phyloP scores from a whole-genome alignment of 2,797 vertebrate genomes.

The Enteromius radiatus region DNA sequence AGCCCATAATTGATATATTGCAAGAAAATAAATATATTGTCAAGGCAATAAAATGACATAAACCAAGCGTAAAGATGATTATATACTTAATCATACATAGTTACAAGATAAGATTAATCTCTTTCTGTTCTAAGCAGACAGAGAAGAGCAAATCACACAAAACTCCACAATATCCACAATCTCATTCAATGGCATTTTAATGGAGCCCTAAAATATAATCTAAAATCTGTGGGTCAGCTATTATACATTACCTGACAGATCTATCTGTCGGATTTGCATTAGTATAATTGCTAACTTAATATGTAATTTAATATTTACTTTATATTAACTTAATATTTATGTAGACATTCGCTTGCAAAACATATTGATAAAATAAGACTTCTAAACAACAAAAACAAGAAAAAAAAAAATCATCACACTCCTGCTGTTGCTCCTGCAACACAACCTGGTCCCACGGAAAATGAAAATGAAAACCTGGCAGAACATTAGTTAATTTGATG shows the following conservation, averaged over 20 bases:
- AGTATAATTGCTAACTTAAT: background rate
- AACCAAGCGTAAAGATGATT: conserved; percentile 5
- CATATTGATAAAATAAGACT: too few relatives aligned
- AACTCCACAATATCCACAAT: background rate
- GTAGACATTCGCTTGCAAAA: too few relatives aligned
- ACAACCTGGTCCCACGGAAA: too few relatives aligned
- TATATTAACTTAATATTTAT: too few relatives aligned
- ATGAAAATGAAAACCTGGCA: too few relatives aligned
- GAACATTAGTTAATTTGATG: too few relatives aligned
- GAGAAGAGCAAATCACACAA: background rate
- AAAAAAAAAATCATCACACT: too few relatives aligned
- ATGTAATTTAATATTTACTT: too few relatives aligned
- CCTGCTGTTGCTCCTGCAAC: too few relatives aligned
- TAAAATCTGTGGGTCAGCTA: background rate
- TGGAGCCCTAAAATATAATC: background rate
- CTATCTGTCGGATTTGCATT: background rate
- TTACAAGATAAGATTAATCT: background rate
- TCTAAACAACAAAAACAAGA: too few relatives aligned
- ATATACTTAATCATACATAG: conserved; percentile 1
- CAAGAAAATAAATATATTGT: conserved; percentile 2
- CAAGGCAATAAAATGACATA: conserved; percentile 1
- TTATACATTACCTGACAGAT: conserved; percentile 16
- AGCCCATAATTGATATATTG: conserved; percentile 4
- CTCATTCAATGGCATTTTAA: background rate
- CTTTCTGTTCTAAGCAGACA: background rate